phyloP scores from a whole-genome alignment of 2,797 vertebrate genomes.

The Tapera naevia region DNA sequence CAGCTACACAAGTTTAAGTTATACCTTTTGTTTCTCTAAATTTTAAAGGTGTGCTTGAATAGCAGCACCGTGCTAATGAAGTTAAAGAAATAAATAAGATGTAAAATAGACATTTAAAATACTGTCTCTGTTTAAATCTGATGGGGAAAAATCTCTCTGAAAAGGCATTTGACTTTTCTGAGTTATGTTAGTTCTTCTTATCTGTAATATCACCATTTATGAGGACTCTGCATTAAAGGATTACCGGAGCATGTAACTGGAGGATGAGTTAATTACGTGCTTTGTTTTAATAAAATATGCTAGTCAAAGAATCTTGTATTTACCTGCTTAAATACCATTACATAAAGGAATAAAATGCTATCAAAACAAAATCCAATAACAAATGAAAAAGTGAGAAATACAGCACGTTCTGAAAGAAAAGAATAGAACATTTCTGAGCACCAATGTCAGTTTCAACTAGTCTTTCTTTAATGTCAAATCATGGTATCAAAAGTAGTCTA shows the following conservation, averaged over 20 bases:
- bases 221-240: slow-evolving; percentile 12
- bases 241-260: neutral
- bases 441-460: neutral
- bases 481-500: neutral
- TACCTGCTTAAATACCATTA: neutral
- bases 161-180: neutral
- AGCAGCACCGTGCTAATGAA: neutral
- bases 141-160: neutral
- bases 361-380: neutral
- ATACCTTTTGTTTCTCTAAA: neutral
- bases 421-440: neutral
- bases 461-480: neutral
- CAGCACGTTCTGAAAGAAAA: neutral
- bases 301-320: neutral
- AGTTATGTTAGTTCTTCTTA: slow-evolving; percentile 11
- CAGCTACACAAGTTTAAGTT: neutral
- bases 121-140: neutral
- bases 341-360: neutral
- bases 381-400: neutral
- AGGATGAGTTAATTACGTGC: slow-evolving; percentile 12
- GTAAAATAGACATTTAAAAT: neutral
- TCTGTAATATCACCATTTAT: slow-evolving; percentile 21
- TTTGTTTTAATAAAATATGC: slow-evolving; percentile 22
- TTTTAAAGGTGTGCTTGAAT: neutral
- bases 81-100: neutral